Evolutionary conservation across 2,797 vertebrate genomes (phyloP).

Genomic region (Myotis findleyi): DNA sequence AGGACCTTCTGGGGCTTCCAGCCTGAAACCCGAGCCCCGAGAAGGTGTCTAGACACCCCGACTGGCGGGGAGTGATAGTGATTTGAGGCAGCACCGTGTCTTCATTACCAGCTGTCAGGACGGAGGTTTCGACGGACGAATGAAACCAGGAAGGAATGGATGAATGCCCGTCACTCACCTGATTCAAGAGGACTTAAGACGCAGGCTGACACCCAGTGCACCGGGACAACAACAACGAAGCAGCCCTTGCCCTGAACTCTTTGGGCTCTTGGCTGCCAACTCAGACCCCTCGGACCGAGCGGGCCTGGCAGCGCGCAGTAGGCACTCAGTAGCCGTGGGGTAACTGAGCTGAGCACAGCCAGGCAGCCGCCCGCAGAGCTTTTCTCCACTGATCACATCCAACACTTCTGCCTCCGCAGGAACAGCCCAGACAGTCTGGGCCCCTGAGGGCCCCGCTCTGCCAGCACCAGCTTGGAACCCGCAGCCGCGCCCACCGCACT

Average conservation of each 20-base stretch:
- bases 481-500: no score
- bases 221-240: no score
- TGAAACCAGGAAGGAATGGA: neutral
- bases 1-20: neutral
- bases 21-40: neutral
- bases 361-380: neutral
- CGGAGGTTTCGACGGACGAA: neutral
- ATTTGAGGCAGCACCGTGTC: neutral
- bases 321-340: fast-evolving
- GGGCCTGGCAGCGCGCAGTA: fast-evolving
- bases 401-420: fast-evolving
- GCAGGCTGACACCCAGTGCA: fast-evolving
- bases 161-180: neutral
- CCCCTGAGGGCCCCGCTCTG: neutral
- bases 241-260: neutral
- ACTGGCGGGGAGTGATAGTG: fast-evolving
- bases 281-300: neutral
- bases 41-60: neutral
- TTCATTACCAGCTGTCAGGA: neutral
- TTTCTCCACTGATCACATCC: fast-evolving
- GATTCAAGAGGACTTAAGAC: neutral
- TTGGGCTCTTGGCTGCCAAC: fast-evolving
- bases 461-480: no score
- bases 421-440: fast-evolving
- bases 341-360: fast-evolving